Base-by-base conservation (phyloP, 1,140 invertebrate species). In the Glossosoma conforme region DNA sequence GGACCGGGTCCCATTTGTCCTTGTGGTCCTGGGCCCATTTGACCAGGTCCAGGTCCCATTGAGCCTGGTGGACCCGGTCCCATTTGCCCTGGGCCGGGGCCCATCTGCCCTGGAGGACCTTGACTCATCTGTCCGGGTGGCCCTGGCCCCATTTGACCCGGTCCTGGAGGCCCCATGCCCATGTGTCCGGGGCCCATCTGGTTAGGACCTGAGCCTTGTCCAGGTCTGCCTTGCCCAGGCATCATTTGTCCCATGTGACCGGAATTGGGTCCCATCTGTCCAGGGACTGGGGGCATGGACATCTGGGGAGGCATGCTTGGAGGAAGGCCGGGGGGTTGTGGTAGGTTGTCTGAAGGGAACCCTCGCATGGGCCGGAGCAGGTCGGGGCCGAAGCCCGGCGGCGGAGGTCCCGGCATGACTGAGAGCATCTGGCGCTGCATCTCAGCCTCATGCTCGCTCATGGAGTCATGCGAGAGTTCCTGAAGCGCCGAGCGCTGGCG, bases 151-250 rank as follows among this genome's bases (percentile, higher is more conserved):
- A 52, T 41, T 14, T 21, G 49, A 4, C 56, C 56, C 61, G 71
- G 67, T 10, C 64, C 65, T 51, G 68, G 70, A 11, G 70, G 67
- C 32, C 60, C 65, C 54, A 69, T 62, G 14, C 33, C 30, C 45
- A 40, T 46, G 2, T 38, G 43, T 13, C 49, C 35, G 13, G 42
- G 18, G 22, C 36, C 43, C 24, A 44, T 44, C 4, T 13, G 18
- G 19, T 10, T 19, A 33, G 32, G 32, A 44, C 20, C 33, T 19
- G 30, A 33, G 9, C 42, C 42, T 32, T 30, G 42, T 5, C 17
- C 13, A 1, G 35, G 13, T 18, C 9, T 22, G 8, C 44, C 33
- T 0, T 30, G 6, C 6, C 24, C 24, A 8, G 6, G n/a, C n/a
- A n/a, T n/a, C n/a, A n/a, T n/a, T n/a, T n/a, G n/a, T n/a, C n/a